phyloP scores from a whole-genome alignment of 35 echinoderm and acorn worm species.

The Lytechinus pictus region DNA sequence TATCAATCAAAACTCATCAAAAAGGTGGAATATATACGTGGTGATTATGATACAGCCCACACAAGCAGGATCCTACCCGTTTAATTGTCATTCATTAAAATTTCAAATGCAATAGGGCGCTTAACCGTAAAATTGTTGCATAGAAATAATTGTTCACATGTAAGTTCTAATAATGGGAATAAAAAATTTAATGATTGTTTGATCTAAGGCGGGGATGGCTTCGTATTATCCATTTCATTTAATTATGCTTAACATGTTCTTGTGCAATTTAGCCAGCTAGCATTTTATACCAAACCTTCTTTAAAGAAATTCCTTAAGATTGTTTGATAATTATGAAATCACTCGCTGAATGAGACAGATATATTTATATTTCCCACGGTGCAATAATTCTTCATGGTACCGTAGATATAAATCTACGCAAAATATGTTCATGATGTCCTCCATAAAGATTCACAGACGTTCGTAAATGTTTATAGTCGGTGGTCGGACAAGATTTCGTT shows the following conservation, averaged over 20 bases:
- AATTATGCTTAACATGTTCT: background rate
- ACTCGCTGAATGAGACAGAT: background rate
- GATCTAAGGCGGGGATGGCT: background rate
- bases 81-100: no score
- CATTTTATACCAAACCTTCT: background rate
- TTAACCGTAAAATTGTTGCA: background rate
- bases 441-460: background rate
- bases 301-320: background rate
- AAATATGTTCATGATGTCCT: background rate
- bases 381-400: background rate
- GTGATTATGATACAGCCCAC: background rate
- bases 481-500: background rate
- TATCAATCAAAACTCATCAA: background rate
- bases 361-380: slow-evolving; percentile 1
- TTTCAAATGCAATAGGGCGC: background rate
- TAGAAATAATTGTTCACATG: background rate
- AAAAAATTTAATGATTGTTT: background rate
- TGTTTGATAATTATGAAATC: background rate
- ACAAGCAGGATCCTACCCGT: background rate
- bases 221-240: background rate
- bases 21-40: background rate
- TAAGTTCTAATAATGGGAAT: background rate
- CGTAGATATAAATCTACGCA: background rate
- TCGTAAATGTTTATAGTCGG: slow-evolving; percentile 4
- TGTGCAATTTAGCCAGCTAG: background rate